Evolutionary conservation across 2,113 vertebrate genomes (phyloP), one percentile per base, ranked within the genome.

Genomic region (Cynoglossus semilaevis): DNA sequence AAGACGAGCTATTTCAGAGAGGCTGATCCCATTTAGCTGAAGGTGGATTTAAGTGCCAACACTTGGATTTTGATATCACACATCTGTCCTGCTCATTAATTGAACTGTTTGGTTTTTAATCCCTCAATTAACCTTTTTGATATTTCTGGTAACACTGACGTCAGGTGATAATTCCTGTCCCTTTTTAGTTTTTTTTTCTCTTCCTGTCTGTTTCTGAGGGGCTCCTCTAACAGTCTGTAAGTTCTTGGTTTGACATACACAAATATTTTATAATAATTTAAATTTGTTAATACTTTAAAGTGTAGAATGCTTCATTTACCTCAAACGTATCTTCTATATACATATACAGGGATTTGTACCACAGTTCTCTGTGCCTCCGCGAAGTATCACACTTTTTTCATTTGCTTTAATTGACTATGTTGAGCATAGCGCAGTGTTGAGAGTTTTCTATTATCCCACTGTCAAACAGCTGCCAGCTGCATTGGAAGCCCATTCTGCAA

Each of bases 401-500:
- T 71, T 80, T 72, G 45, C 46, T 53, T 76, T 85, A 87, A 87
- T 84, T 82, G 78, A 82, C 70, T 78, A 64, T 77, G 74, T 81
- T 78, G 76, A 79, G 83, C n/a, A n/a, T n/a, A n/a, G 77, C 74
- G 62, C 74, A 67, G 53, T 50, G 18, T 75, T 49, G 45, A 83
- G 73, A 80, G 77, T 77, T 74, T 85, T 84, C 48, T 50, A 77
- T 84, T 79, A 80, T 81, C 53, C 63, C 74, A 71, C 85, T 84
- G 80, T 85, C 76, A 79, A 85, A 68, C 86, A 86, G 81, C 83
- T 88, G 84, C 40, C 83, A 85, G 78, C 83, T 87, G 84, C 72
- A 66, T 12, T 57, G 71, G 56, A 67, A 63, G 66, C 53, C 67
- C 55, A 49, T 70, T 79, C 80, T 75, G 73, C 71, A 88, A 83